Base-by-base conservation (phyloP, 2,797 vertebrate species). In the Micrastur ruficollis region DNA sequence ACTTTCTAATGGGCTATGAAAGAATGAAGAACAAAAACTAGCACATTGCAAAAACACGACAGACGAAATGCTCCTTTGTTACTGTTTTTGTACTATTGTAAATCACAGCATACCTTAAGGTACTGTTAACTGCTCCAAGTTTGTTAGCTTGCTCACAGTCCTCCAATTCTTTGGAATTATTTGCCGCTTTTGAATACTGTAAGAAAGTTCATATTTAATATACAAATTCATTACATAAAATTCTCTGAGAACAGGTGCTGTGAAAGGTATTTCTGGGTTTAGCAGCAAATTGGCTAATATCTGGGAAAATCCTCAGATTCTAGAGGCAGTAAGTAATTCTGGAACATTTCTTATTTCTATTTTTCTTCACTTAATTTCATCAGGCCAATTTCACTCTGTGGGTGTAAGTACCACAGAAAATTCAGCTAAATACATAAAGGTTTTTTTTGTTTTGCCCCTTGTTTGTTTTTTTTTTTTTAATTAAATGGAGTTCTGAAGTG, bases 121-220 rank as follows among this genome's bases (percentile, higher is more conserved):
- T 99, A 98, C 98, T 99, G 98, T 99, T 99, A 96, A 99, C 98
- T 81, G 99, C 99, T 46, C 99, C 99, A 95, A 99, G 98, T 72
- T 99, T 99, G 89, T 98, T 98, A 71, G 98, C 99, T 98, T 99
- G 99, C 83, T 99, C 99, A 96, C 99, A 99, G 61, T 99, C 99
- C 21, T 98, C 97, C 68, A 99, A 58, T 74, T 99, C 99, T 61
- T 97, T 97, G 66, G 98, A 97, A 9, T 95, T 94, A 70, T 98
- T 99, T 40, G 97, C 97, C 1, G 93, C 98, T 95, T 98, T 98
- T 61, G 98, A 98, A 90, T 99, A 99, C 99, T 99, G 95, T 36
- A 98, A 98, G 53, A 95, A 91, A 97, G 42, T 36, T 76, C 3
- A 73, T 40, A 66, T 81, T 90, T 85, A 67, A 81, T 87, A 81